Conservation (phyloP, 2,113 vertebrate species). For the Tangachromis dhanisi region DNA sequence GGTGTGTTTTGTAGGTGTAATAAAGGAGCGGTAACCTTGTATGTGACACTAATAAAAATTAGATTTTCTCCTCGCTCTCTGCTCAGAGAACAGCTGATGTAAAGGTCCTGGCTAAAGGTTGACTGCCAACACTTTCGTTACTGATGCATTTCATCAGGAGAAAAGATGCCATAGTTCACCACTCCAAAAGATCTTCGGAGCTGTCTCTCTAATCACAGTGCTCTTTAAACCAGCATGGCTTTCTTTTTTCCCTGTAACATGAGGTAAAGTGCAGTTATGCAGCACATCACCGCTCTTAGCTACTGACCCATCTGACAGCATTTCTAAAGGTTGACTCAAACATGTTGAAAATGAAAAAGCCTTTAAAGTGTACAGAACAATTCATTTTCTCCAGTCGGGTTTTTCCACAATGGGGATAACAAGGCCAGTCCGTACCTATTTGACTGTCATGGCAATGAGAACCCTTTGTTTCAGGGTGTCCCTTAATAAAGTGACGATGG, state of each 20-base stretch:
- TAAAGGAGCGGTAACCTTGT: background rate
- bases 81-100: background rate
- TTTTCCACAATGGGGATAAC: background rate
- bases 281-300: background rate
- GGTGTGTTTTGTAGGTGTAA: background rate
- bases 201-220: background rate
- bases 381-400: background rate
- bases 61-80: background rate
- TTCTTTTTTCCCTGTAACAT: background rate
- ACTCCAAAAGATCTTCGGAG: background rate
- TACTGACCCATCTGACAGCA: background rate
- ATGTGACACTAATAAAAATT: background rate
- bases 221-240: background rate
- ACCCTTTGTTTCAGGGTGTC: background rate
- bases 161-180: background rate
- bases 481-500: background rate
- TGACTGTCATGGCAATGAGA: background rate
- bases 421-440: background rate
- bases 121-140: background rate
- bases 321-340: background rate
- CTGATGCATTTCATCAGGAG: background rate
- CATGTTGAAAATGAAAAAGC: background rate
- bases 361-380: background rate
- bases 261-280: background rate
- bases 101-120: constrained; percentile 22